Evolutionary conservation across 2,113 vertebrate genomes (phyloP), one percentile per base, ranked within the genome.

Genomic region (Dinomys branickii): DNA sequence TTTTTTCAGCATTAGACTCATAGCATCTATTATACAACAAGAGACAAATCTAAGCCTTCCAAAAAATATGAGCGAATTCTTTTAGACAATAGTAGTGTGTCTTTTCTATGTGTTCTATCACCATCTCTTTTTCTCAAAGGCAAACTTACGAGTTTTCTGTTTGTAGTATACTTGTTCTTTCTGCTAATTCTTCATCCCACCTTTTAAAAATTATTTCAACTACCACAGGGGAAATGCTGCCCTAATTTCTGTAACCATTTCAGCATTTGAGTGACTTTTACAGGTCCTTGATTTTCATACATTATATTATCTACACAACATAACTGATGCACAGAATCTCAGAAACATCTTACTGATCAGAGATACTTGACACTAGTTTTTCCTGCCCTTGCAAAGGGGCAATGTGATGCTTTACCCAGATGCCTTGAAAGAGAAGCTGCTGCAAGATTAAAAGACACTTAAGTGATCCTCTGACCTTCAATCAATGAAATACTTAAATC

Each of bases 401-500:
- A 75, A 89, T 47, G 67, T 88, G 9, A 67, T 19, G 9, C 44
- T 91, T 81, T 88, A 44, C 28, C 22, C 75, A 93, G 94, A 75
- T 56, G 30, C 9, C 24, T 94, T 91, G 82, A 93, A 96, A 30
- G 28, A 41, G 35, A 95, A 86, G 59, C 89, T 52, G 20, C 69
- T 19, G 6, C 84, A 92, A 73, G 38, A 44, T 97, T 94, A 92
- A 35, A 92, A 94, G 26, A 69, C 30, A 78, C 22, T 93, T 95
- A 63, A 95, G 85, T 80, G 80, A 92, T 92, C n/a, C 58, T 94
- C 73, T 85, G 78, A 71, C 30, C 82, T 95, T 95, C 56, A 63
- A 33, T 93, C 35, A 87, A 83, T 81, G 89, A 95, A 95, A 94
- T 86, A 78, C 67, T 95, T 91, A 89, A 95, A 93, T 88, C 38